Percentiles rank a stretch among this genome's conserved stretches.
phyloP scores from a whole-genome alignment of 2,888 invertebrate genomes.

The Drosophila longiperda region DNA sequence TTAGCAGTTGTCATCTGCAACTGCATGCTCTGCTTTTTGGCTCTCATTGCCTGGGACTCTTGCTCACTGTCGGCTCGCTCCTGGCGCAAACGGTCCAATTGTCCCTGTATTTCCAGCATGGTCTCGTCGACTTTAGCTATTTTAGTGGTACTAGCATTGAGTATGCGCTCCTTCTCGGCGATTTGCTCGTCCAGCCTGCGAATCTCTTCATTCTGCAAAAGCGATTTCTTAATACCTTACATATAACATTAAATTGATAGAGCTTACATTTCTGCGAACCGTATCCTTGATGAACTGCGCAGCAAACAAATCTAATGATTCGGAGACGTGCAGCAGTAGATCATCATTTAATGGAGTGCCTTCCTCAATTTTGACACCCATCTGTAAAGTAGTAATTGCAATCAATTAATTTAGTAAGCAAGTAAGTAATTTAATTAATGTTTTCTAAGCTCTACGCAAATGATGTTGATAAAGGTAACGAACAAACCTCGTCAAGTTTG shows the following conservation, averaged over 20 bases:
- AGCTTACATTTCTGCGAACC: constrained; percentile 90
- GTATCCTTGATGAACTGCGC: constrained; percentile 88
- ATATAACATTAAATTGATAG: fast-evolving
- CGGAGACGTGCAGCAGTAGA: constrained; percentile 88
- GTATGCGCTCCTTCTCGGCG: constrained; percentile 85
- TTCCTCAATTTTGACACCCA: constrained; percentile 86
- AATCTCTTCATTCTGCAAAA: constrained; percentile 89
- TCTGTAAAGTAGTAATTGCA: constrained; percentile 82
- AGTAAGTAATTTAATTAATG: neutral
- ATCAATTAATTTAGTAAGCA: neutral
- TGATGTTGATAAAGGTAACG: constrained; percentile 4
- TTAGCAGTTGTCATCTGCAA: constrained; percentile 86
- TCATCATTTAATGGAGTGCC: constrained; percentile 87
- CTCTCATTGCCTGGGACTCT: constrained; percentile 64
- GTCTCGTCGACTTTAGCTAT: constrained; percentile 90
- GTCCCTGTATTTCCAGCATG: constrained; percentile 88
- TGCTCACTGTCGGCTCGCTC: constrained; percentile 72
- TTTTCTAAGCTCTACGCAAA: constrained; percentile 28
- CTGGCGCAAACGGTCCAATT: constrained; percentile 86
- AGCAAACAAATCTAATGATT: constrained; percentile 88
- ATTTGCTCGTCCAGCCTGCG: constrained; percentile 89
- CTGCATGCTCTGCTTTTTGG: constrained; percentile 85
- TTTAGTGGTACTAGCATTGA: constrained; percentile 88
- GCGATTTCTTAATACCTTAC: fast-evolving
- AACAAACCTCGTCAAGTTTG: constrained; percentile 86